Conservation (phyloP, 2,113 vertebrate species). For the Hypocryptadius cinnamomeus region DNA sequence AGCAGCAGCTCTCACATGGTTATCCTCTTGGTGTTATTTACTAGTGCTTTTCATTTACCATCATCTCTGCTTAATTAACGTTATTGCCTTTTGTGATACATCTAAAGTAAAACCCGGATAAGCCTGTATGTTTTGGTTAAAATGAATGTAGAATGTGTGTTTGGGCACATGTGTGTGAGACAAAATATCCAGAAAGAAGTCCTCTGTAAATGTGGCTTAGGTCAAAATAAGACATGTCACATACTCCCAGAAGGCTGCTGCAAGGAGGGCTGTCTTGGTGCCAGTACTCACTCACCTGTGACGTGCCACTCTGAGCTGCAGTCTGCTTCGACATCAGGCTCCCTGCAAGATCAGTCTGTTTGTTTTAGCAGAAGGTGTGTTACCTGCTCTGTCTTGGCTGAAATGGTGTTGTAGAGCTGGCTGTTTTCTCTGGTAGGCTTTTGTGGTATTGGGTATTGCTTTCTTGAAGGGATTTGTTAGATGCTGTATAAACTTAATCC, state of each 20-base stretch:
- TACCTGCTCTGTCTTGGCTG: neutral
- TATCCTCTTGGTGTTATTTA: neutral
- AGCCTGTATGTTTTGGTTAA: neutral
- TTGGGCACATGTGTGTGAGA: accelerated
- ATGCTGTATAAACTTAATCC: neutral
- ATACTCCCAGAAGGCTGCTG: neutral
- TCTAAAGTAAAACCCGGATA: neutral
- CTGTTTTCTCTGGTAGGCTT: neutral
- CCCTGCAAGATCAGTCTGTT: neutral
- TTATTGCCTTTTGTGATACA: neutral
- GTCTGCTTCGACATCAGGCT: neutral
- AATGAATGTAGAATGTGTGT: neutral
- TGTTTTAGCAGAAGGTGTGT: neutral
- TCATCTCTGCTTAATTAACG: neutral
- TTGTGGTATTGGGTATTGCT: neutral
- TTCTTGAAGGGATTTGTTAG: neutral
- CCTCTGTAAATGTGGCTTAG: neutral
- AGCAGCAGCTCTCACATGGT: neutral
- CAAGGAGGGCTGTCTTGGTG: neutral
- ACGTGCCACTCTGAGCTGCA: neutral
- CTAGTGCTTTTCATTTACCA: neutral
- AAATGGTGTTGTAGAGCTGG: neutral
- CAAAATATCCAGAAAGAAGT: neutral
- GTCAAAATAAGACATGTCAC: neutral
- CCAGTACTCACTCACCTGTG: neutral